Conservation (phyloP, 2,888 invertebrate genomes). For the Capitulum mitella region DNA sequence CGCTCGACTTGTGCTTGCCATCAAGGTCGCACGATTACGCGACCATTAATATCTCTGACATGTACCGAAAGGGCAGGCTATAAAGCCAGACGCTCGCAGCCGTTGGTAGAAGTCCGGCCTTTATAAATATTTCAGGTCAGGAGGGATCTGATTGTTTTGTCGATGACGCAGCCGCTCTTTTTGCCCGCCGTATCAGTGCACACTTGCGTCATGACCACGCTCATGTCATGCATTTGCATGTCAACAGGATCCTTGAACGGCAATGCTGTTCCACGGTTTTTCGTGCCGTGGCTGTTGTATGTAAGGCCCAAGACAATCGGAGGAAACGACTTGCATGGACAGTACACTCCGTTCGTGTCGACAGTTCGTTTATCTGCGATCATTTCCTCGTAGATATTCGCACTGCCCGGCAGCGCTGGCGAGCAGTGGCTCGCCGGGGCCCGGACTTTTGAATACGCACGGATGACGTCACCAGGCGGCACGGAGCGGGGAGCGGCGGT, state of each 20-base stretch:
- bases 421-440: too few species aligned
- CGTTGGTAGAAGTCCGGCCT: background rate
- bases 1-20: background rate
- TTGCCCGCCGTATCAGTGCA: background rate
- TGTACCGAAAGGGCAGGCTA: background rate
- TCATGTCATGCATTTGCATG: background rate
- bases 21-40: background rate
- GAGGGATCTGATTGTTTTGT: background rate
- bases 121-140: background rate
- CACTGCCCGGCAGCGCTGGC: too few species aligned
- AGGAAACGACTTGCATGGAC: background rate
- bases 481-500: too few species aligned
- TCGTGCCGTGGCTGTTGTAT: background rate
- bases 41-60: background rate
- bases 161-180: background rate
- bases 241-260: background rate
- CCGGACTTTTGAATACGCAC: too few species aligned
- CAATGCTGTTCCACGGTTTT: background rate
- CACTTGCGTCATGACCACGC: background rate
- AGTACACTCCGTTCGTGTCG: too few species aligned
- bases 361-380: background rate
- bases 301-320: background rate
- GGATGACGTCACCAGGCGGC: too few species aligned
- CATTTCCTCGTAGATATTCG: background rate
- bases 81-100: background rate